Base-by-base conservation (phyloP, 2,888 invertebrate genomes). In the Cepaea hortensis region DNA sequence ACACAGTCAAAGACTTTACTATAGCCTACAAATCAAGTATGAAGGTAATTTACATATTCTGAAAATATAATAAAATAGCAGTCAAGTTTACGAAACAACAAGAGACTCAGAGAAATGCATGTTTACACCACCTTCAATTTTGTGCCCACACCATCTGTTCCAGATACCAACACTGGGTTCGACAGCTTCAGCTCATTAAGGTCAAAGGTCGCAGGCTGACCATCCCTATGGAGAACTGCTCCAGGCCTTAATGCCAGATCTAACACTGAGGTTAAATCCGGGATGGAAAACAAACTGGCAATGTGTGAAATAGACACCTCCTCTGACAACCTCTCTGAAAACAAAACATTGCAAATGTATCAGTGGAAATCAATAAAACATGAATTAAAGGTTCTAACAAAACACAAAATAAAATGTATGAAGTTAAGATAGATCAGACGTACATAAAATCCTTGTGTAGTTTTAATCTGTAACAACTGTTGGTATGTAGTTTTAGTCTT, bases 141-240 rank as follows among this genome's bases (percentile, higher is more conserved):
- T 9, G 99, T 98, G 1, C 99, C 99, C 76, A 99, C 98, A 0
- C 99, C 99, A 93, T 98, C 98, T 0, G 98, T 98, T 0, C 98
- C 98, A 88, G 98, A 97, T 46, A 99, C 98, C 1, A 99, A 95
- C 46, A 98, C 95, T 0, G 98, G 98, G 93, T 98, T 97, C 15
- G 55, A 20, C 13, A 87, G 65, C 46, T 80, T 83, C 35, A 87
- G 73, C 7, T 20, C 62, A 48, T 48, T 81, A 7, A 87, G n/a
- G 73, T 87, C 87, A 85, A 84, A 84, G 4, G 84, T 87, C 20
- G 87, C 65, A n/a, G 79, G 87, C 3, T 55, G 76, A 11, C 85
- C 85, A 23, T 72, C 48, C 50, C 72, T 81, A 65, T 13, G n/a
- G 3, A 35, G 46, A 0, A 72, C 61, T 46, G 81, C 81, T 4